These are phyloP conservation scores for Hypomesus transpacificus DNA, from an alignment of 2,113 vertebrate species.

Conservation along the genomic window DNA sequence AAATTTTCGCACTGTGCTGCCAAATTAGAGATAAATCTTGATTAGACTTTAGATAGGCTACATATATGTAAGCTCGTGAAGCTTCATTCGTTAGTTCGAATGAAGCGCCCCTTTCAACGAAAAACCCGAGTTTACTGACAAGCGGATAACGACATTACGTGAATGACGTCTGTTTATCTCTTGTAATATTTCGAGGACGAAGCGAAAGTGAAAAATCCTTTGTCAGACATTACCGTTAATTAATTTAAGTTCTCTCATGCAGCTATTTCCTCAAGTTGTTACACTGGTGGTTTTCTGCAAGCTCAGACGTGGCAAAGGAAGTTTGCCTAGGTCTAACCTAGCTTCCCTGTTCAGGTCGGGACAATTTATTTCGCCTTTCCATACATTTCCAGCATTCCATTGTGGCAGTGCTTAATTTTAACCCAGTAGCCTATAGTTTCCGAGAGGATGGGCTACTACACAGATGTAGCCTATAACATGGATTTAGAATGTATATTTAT, in stretches of 20 bases:
- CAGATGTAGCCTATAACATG: no score
- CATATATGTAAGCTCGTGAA: no score
- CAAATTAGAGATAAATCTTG: no score
- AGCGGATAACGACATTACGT: constrained; percentile 17
- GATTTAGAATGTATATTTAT: no score
- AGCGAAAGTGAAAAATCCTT: constrained; percentile 13
- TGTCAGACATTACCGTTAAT: constrained; percentile 49
- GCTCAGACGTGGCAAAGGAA: constrained; percentile 56
- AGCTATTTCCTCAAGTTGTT: constrained; percentile 2
- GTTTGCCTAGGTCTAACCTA: constrained; percentile 18
- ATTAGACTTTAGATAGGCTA: no score
- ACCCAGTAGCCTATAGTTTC: neutral
- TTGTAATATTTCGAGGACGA: neutral
- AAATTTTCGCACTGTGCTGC: no score
- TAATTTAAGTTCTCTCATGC: constrained; percentile 26
- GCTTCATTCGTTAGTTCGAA: neutral
- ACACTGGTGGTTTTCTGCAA: constrained; percentile 13
- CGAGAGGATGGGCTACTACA: neutral
- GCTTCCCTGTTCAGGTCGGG: neutral
- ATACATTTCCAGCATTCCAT: constrained; percentile 23
- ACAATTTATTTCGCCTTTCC: neutral
- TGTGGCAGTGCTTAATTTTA: neutral
- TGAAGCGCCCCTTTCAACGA: neutral
- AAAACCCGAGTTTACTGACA: neutral
- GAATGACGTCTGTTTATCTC: constrained; percentile 20